Evolutionary conservation across 1,140 invertebrate species (phyloP).

Genomic region (Scaptomyza montana): DNA sequence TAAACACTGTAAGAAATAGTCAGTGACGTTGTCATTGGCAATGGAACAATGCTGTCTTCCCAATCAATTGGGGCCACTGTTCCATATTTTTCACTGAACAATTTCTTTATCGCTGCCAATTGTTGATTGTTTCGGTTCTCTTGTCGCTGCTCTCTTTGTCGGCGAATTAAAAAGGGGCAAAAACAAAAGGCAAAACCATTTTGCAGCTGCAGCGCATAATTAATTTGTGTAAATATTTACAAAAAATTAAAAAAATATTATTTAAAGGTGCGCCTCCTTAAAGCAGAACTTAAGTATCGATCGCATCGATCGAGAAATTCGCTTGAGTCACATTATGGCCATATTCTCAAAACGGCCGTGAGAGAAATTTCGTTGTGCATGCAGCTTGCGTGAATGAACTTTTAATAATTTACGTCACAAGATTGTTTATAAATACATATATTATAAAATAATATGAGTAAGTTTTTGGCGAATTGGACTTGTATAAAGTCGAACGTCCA

Average conservation of each 20-base stretch:
- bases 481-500: too few relatives aligned
- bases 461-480: neutral
- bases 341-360: slow-evolving; percentile 16
- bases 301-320: slow-evolving; percentile 11
- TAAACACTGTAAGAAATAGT: neutral
- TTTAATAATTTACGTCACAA: slow-evolving; percentile 43
- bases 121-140: slow-evolving; percentile 27
- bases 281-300: slow-evolving; percentile 30
- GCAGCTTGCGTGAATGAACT: slow-evolving; percentile 5
- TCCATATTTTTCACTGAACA: slow-evolving; percentile 54
- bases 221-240: slow-evolving; percentile 76
- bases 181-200: slow-evolving; percentile 28
- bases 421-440: slow-evolving; percentile 4
- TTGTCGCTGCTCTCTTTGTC: neutral
- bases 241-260: slow-evolving; percentile 43
- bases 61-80: slow-evolving; percentile 50
- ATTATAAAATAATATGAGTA: neutral
- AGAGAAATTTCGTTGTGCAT: slow-evolving; percentile 27
- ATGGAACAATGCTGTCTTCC: slow-evolving; percentile 19
- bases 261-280: slow-evolving; percentile 58
- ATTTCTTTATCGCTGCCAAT: slow-evolving; percentile 58
- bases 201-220: slow-evolving; percentile 45
- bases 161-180: slow-evolving; percentile 22
- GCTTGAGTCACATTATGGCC: slow-evolving; percentile 44
- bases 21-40: slow-evolving; percentile 48